Evolutionary conservation across 23 tunicate species (phyloP), one percentile per base, ranked within the genome.

Genomic region (Phallusia fumigata): DNA sequence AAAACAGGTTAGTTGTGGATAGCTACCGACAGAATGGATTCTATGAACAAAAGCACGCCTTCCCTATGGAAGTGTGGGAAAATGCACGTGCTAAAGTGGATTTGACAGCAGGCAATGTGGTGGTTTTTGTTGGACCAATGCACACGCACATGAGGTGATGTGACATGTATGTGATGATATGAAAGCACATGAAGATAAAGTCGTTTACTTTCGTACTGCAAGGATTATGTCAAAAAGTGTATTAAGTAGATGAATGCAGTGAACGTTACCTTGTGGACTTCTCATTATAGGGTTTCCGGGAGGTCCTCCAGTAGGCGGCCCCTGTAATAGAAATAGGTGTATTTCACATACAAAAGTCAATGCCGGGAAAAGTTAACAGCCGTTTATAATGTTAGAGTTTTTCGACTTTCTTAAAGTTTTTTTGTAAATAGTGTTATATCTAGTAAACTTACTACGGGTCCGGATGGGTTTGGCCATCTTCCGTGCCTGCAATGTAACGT

Each of bases 381-480:
- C 58, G 58, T 18, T 13, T 58, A 6, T 22, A 58, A 1, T 22
- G 28, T 24, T 58, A 10, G n/a, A n/a, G n/a, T n/a, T 40, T 40
- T 40, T 40, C 10, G 47, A 3, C 47, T 40, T 5, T 5, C 47
- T n/a, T 40, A 40, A 40, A 40, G 10, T 40, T 5, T 40, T 40
- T 40, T 65, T 30, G 75, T n/a, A n/a, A n/a, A n/a, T n/a, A n/a
- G n/a, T n/a, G 33, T 3, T 31, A 65, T 31, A 65, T 31, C 50
- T 50, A 18, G 33, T n/a, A 0, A 34, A 86, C 88, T 92, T 76
- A 92, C 97, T 76, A 85, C 33, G 11, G 90, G 74, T 35, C 82
- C 96, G n/a, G 87, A 79, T 30, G 97, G 97, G 76, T 87, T 87
- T 19, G 91, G 65, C 97, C 97, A 90, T 19, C 97, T 81, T 18